Evolutionary conservation across 2,113 vertebrate genomes (phyloP), one percentile per base, ranked within the genome.

Genomic region (Cygnus atratus): DNA sequence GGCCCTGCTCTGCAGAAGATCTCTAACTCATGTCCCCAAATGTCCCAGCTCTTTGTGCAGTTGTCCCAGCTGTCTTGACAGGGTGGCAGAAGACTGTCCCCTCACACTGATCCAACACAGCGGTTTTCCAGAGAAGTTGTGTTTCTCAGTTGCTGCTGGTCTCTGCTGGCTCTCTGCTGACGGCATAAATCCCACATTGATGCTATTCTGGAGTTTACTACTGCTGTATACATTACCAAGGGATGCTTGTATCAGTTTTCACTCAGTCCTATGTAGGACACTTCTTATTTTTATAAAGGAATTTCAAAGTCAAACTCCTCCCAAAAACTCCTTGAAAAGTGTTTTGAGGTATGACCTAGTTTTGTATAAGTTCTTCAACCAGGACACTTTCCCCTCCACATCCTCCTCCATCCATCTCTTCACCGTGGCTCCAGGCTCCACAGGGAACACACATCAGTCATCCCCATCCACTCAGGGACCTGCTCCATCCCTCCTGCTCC

Each of bases 241-340:
- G 82, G 90, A 92, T 88, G 33, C 52, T 75, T 67, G 59, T 37
- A 48, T 81, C 31, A 94, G 74, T 96, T 77, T 90, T 71, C 15
- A 29, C 43, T 86, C 65, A 20, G 46, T 24, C 59, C 24, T 94
- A 96, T 93, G 76, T 96, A 96, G 96, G 95, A 24, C 94, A 95
- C 15, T 81, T 95, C 74, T 92, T 94, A 96, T 86, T 96, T 92
- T 96, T 92, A 88, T 92, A 88, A 92, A 88, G 82, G 75, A 76
- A 79, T 3, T 70, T 87, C 82, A 93, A 96, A 92, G 96, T 96
- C 93, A 90, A 93, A 84, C 52, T 84, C 76, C 80, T 93, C 18
- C 76, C 79, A 4, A 58, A 91, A 95, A 85, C 81, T 96, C 87
- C 84, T 93, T 91, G 82, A 73, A 50, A 94, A 95, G 65, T 68